phyloP scores from a whole-genome alignment of 2,797 vertebrate species.

The Novumbra hubbsi region DNA sequence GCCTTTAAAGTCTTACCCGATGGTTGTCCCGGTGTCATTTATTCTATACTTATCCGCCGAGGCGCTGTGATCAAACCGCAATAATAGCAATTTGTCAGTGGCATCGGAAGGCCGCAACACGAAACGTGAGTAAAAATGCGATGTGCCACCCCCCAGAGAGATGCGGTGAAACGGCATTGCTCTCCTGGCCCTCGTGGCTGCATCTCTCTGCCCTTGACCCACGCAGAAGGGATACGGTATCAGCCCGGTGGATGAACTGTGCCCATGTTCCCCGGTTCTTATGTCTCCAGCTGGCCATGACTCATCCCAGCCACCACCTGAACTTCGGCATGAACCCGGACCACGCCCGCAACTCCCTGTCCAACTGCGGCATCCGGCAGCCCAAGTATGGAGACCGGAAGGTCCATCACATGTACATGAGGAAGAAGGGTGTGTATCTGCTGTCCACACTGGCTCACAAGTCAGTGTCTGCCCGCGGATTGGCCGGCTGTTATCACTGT shows the following conservation, averaged over 20 bases:
- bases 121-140: too few relatives aligned
- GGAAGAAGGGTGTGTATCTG: conserved; percentile 86
- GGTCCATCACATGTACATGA: conserved; percentile 99
- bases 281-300: conserved; percentile 90
- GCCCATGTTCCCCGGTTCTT: neutral
- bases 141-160: too few relatives aligned
- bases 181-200: too few relatives aligned
- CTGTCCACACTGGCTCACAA: neutral
- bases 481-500: neutral
- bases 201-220: too few relatives aligned
- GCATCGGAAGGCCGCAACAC: too few relatives aligned
- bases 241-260: too few relatives aligned
- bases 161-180: too few relatives aligned
- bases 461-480: conserved; percentile 1
- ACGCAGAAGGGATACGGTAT: too few relatives aligned
- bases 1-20: neutral
- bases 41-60: too few relatives aligned
- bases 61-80: too few relatives aligned
- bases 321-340: conserved; percentile 99
- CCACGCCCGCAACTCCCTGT: conserved; percentile 95
- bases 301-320: conserved; percentile 97
- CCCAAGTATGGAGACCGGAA: conserved; percentile 97
- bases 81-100: too few relatives aligned
- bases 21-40: too few relatives aligned
- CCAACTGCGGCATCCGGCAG: conserved; percentile 96